Evolutionary conservation across 2,113 vertebrate genomes (phyloP).

Genomic region (Chloropsis cyanopogon): DNA sequence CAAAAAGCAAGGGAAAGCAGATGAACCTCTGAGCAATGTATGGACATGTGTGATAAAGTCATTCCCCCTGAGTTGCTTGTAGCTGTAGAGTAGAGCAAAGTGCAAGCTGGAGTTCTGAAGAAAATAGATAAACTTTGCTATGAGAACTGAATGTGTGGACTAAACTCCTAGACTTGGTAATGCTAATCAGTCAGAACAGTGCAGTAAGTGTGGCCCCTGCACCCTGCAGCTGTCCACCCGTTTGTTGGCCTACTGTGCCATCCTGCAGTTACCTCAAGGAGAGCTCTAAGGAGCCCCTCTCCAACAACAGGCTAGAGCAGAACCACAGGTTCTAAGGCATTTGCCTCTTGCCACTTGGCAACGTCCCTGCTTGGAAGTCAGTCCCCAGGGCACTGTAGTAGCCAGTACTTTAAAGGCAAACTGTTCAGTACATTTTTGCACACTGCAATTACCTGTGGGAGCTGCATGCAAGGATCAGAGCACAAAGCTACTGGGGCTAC

Average conservation of each 20-base stretch:
- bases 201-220: background rate
- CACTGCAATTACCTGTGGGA: background rate
- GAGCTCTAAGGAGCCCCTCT: background rate
- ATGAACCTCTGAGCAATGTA: background rate
- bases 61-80: background rate
- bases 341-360: fast-evolving
- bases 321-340: background rate
- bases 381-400: background rate
- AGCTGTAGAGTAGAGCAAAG: background rate
- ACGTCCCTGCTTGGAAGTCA: background rate
- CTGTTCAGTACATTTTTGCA: background rate
- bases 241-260: background rate
- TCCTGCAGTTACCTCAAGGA: background rate
- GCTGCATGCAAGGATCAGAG: background rate
- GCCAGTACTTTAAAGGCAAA: background rate
- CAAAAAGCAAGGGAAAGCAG: background rate
- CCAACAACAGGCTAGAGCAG: background rate
- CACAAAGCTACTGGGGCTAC: background rate
- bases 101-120: background rate
- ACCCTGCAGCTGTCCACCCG: background rate
- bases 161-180: background rate
- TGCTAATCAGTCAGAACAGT: background rate
- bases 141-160: background rate
- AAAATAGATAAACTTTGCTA: background rate
- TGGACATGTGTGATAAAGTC: background rate